Conservation (phyloP, 1,140 invertebrate genomes). For the Bombus waltoni region DNA sequence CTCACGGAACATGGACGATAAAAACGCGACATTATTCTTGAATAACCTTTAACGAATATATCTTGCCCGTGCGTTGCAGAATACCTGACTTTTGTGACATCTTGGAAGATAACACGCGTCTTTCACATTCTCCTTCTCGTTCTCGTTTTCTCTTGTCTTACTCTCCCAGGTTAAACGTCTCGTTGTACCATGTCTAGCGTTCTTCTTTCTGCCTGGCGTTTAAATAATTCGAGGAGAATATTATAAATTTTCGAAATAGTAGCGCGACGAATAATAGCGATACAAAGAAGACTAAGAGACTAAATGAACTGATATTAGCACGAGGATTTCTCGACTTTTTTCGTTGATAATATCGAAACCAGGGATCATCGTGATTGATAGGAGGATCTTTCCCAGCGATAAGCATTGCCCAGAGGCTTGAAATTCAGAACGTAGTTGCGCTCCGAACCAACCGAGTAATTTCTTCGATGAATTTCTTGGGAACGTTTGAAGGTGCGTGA, state of each 20-base stretch:
- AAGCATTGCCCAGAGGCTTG: constrained; percentile 46
- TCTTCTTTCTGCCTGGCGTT: not conserved
- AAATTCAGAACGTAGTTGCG: constrained; percentile 30
- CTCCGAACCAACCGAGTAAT: not conserved
- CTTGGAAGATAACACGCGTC: constrained; percentile 18
- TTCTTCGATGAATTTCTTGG: not conserved
- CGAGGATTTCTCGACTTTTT: constrained; percentile 52
- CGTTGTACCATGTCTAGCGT: not conserved
- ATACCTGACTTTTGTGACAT: constrained; percentile 7
- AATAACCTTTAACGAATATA: not conserved
- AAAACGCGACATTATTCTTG: not conserved
- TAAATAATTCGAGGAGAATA: constrained; percentile 45
- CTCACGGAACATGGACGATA: not conserved
- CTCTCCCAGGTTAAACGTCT: not conserved
- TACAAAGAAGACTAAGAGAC: constrained; percentile 66
- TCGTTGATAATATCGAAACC: not conserved
- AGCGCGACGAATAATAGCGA: constrained; percentile 37
- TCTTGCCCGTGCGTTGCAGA: not conserved
- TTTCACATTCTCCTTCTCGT: not conserved
- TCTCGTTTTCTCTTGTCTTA: not conserved
- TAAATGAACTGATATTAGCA: constrained; percentile 71
- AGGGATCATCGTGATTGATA: constrained; percentile 69
- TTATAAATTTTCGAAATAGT: constrained; percentile 68
- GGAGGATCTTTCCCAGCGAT: constrained; percentile 68
- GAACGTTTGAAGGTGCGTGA: not conserved